Evolutionary conservation across 2,797 vertebrate genomes (phyloP), one percentile per base, ranked within the genome.

Genomic region (Chrysolophus pictus): DNA sequence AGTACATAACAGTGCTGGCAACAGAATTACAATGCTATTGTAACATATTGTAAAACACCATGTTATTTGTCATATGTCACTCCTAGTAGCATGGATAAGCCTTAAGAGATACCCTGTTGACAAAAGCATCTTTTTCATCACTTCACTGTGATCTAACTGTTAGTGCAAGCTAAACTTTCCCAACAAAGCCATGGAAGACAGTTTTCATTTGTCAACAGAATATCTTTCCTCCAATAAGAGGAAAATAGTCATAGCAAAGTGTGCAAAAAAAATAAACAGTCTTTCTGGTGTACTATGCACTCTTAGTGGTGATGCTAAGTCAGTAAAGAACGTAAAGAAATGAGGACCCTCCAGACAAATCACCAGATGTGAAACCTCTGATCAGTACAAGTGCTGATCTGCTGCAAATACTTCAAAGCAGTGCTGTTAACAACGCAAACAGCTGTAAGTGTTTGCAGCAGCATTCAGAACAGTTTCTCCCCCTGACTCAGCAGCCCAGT

Each of bases 381-480:
- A 72, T 67, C 39, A 64, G 53, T 35, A 65, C 68, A 81, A 69
- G 65, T 3, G 56, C 16, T 59, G 33, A 59, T 51, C 35, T 64
- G 47, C 79, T 76, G 84, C 67, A 73, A 76, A 35, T 44, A 69
- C 67, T 88, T 86, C 63, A 70, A 69, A 72, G 69, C 55, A 87
- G 41, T 6, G 53, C 7, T 53, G 53, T 53, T 75, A 91, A 87
- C 65, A 87, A n/a, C 1, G 41, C 1, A 17, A 91, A 78, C 21
- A 59, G 49, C n/a, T 33, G n/a, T 49, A 71, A 80, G 55, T 42
- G 39, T 44, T 81, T 75, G 55, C 47, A 85, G 65, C 46, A 88
- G 73, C 46, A 29, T 21, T 53, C 72, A 23, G 71, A 58, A 42
- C 78, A 41, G 44, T 44, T 67, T 31, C 59, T 33, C 55, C 2